Evolutionary conservation across 2,113 vertebrate genomes (phyloP).

Genomic region (Antechinus flavipes): DNA sequence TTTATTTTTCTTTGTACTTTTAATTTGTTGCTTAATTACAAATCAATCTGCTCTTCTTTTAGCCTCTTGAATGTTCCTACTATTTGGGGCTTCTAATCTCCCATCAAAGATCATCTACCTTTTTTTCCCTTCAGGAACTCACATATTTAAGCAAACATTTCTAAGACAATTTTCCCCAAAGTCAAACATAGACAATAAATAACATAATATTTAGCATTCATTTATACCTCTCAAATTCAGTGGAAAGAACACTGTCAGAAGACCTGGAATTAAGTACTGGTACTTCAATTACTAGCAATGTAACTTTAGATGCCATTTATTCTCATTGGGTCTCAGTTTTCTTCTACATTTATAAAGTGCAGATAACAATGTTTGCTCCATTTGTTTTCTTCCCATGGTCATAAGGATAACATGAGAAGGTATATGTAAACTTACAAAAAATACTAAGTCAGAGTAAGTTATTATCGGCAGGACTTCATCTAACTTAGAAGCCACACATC

Average conservation of each 20-base stretch:
- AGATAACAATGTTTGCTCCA: too few species aligned
- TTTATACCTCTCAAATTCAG: too few species aligned
- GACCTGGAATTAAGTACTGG: too few species aligned
- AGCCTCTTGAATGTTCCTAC: not conserved
- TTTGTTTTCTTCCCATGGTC: too few species aligned
- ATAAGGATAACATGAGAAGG: too few species aligned
- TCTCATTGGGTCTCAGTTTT: too few species aligned
- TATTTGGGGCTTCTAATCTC: not conserved
- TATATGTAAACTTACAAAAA: too few species aligned
- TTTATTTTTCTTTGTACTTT: not conserved
- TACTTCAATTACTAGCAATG: too few species aligned
- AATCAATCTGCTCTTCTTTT: not conserved
- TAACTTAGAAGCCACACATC: not conserved
- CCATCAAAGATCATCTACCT: not conserved
- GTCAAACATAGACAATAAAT: not conserved
- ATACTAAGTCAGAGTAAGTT: not conserved
- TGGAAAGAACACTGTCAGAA: too few species aligned
- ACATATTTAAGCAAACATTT: not conserved
- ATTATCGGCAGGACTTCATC: not conserved
- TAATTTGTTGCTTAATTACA: not conserved
- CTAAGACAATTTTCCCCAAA: not conserved
- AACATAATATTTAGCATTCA: not conserved
- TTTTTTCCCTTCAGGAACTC: not conserved
- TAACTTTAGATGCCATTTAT: too few species aligned
- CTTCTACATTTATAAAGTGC: too few species aligned